These are phyloP conservation scores for Chalcosyrphus nemorum DNA, from an alignment of 2,888 invertebrate genomes.

Conservation along the genomic window DNA sequence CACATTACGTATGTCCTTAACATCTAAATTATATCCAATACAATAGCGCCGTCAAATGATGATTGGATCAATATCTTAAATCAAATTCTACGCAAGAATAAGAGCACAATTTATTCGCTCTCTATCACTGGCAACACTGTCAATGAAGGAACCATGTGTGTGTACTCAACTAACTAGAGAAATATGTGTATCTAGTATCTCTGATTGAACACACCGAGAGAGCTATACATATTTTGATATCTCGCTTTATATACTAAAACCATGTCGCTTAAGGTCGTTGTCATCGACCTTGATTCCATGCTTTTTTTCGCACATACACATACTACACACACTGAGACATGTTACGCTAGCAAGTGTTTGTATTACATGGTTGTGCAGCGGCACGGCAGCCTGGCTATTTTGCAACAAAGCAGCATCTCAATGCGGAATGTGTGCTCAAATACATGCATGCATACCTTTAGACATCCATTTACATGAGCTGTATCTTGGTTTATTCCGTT, in stretches of 20 bases:
- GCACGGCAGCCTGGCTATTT: constrained; percentile 12
- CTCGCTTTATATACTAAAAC: constrained; percentile 42
- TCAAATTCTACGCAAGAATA: not conserved
- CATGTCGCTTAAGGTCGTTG: constrained; percentile 72
- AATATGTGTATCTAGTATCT: constrained; percentile 53
- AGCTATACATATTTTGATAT: constrained; percentile 29
- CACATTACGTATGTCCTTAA: no score
- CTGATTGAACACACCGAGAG: constrained; percentile 25
- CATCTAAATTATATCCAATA: no score
- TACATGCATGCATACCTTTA: not conserved
- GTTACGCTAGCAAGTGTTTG: constrained; percentile 15
- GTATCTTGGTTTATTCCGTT: constrained; percentile 34
- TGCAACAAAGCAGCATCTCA: constrained; percentile 35
- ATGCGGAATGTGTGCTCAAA: constrained; percentile 38
- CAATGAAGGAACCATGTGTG: constrained; percentile 26
- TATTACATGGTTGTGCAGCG: constrained; percentile 20
- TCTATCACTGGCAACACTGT: constrained; percentile 51
- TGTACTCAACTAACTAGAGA: constrained; percentile 26
- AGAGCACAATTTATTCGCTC: not conserved
- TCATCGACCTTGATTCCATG: constrained; percentile 73
- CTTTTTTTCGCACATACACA: constrained; percentile 35
- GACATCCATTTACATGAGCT: constrained; percentile 20
- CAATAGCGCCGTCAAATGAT: no score
- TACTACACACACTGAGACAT: not conserved
- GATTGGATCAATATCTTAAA: no score